These are phyloP conservation scores for Lithophane ornitopus DNA, from an alignment of 2,888 invertebrate species.

Conservation along the genomic window DNA sequence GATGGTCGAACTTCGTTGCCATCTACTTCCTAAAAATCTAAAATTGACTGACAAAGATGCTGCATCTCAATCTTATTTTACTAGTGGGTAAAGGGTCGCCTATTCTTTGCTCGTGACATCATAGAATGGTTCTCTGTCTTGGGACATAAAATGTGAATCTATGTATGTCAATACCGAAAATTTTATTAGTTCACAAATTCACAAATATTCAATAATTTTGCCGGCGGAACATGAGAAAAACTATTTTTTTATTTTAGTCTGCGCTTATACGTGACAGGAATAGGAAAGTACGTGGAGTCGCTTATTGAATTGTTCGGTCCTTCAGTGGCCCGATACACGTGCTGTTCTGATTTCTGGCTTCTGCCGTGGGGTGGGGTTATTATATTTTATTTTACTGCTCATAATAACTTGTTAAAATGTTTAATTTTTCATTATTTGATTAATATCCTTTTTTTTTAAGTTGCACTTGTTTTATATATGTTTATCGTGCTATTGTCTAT, in stretches of 20 bases:
- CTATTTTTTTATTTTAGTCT: constrained; percentile 62
- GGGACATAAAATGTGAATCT: too few species aligned
- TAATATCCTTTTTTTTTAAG: too few species aligned
- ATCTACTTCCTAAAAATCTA: background rate
- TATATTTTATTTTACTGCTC: background rate
- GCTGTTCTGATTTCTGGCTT: constrained; percentile 44
- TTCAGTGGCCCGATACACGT: constrained; percentile 36
- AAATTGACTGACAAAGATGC: background rate
- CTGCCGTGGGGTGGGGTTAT: background rate
- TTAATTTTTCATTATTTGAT: background rate
- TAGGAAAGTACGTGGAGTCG: constrained; percentile 36
- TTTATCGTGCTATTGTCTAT: background rate
- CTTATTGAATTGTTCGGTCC: constrained; percentile 61
- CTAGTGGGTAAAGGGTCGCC: too few species aligned
- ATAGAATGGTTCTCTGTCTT: background rate
- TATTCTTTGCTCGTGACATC: background rate
- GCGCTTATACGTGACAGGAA: constrained; percentile 56
- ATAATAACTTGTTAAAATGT: background rate
- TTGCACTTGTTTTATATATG: too few species aligned
- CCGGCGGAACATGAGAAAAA: constrained; percentile 32
- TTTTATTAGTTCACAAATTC: constrained; percentile 42
- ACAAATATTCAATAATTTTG: constrained; percentile 53
- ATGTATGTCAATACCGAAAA: background rate
- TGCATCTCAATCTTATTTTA: background rate
- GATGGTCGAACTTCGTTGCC: background rate